Evolutionary conservation across 2,113 vertebrate species (phyloP).

Genomic region (Onychostoma macrolepis): DNA sequence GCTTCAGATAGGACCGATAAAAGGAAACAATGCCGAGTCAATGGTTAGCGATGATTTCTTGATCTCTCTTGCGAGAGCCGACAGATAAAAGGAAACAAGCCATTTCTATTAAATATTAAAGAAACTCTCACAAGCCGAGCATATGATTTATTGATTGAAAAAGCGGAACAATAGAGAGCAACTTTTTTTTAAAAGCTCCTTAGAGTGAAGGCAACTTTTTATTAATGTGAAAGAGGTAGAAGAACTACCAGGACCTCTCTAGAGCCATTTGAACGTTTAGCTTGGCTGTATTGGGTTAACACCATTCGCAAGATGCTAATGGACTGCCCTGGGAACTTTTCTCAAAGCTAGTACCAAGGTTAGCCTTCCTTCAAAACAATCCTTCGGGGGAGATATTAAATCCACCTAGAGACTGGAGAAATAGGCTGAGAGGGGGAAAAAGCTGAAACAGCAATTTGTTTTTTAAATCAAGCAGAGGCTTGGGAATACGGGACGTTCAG

Average conservation of each 20-base stretch:
- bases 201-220: conserved; percentile 54
- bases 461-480: conserved; percentile 64
- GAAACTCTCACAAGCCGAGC: conserved; percentile 59
- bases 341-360: conserved; percentile 59
- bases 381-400: conserved; percentile 74
- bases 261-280: conserved; percentile 61
- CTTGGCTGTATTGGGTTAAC: conserved; percentile 65
- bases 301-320: conserved; percentile 67
- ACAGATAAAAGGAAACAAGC: conserved; percentile 73
- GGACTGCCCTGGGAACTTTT: conserved; percentile 60
- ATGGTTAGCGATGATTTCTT: conserved; percentile 56
- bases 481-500: conserved; percentile 58
- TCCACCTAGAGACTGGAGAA: conserved; percentile 47
- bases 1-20: conserved; percentile 65
- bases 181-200: conserved; percentile 66
- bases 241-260: conserved; percentile 55
- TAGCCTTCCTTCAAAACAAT: conserved; percentile 57
- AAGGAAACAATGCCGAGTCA: conserved; percentile 68
- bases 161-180: conserved; percentile 67
- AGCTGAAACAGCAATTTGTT: conserved; percentile 59
- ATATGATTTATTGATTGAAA: conserved; percentile 80
- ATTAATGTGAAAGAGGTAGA: conserved; percentile 18
- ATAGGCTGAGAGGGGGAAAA: conserved; percentile 60
- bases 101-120: conserved; percentile 76
- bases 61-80: conserved; percentile 65